phyloP scores from a whole-genome alignment of 2,888 invertebrate species.

The Eupithecia vulgata region DNA sequence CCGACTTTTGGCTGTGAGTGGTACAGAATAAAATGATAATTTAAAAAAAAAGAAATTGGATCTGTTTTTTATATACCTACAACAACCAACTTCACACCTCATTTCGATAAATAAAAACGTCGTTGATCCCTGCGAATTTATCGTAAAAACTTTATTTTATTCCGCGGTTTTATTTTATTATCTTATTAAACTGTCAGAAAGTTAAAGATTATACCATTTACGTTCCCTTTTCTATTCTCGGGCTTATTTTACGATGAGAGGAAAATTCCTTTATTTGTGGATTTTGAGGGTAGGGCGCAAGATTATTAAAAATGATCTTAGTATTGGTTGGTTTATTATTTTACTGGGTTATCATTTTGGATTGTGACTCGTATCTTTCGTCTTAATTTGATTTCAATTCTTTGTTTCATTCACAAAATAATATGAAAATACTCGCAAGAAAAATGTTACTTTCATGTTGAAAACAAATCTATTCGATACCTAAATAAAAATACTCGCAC shows the following conservation, averaged over 20 bases:
- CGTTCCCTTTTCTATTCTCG: conserved; percentile 68
- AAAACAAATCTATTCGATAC: not conserved
- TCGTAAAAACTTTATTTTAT: conserved; percentile 48
- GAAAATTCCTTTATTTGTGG: conserved; percentile 70
- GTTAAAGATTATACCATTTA: conserved; percentile 79
- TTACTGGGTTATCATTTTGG: conserved; percentile 9
- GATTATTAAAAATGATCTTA: conserved; percentile 27
- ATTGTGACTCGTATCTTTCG: conserved; percentile 7
- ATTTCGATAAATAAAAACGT: conserved; percentile 40
- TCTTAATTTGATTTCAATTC: not conserved
- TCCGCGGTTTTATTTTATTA: conserved; percentile 75
- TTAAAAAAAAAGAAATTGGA: not conserved
- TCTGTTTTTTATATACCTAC: not conserved
- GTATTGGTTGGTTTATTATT: conserved; percentile 30
- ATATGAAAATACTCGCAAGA: not conserved
- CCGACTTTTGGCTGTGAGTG: not conserved
- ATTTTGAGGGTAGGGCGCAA: conserved; percentile 54
- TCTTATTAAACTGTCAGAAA: conserved; percentile 82
- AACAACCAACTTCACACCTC: conserved; percentile 21
- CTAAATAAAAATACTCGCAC: not conserved
- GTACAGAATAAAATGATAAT: not conserved
- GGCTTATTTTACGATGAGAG: conserved; percentile 67
- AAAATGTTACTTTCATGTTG: not conserved
- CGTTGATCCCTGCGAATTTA: conserved; percentile 44
- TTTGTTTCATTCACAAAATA: not conserved